Conservation (phyloP, 2,797 vertebrate genomes). For the Cottoperca gobio region DNA sequence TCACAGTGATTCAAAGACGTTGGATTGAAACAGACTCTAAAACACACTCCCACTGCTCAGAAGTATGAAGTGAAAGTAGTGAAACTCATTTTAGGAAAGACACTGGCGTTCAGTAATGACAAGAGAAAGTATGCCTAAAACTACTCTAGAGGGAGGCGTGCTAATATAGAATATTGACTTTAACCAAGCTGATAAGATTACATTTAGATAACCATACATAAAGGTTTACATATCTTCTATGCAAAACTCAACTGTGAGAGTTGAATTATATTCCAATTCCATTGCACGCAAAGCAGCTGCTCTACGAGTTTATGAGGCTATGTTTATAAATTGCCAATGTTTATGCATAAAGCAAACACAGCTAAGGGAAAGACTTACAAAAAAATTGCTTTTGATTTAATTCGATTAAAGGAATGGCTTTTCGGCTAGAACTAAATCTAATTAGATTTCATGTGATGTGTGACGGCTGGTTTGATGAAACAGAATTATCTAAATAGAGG, state of each 20-base stretch:
- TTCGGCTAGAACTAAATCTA: conserved; percentile 23
- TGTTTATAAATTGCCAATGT: conserved; percentile 24
- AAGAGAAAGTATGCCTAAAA: not conserved
- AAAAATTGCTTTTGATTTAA: not conserved
- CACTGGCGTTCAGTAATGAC: conserved; percentile 11
- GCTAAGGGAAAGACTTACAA: not conserved
- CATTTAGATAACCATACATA: conserved; percentile 31
- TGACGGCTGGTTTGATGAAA: conserved; percentile 41
- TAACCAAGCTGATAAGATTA: conserved; percentile 7
- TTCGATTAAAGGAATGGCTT: conserved; percentile 15
- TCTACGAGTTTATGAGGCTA: not conserved
- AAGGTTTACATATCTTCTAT: conserved; percentile 14
- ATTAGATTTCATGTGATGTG: conserved; percentile 18
- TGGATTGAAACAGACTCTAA: conserved; percentile 10
- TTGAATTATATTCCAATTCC: conserved; percentile 1
- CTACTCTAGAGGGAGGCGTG: conserved; percentile 1
- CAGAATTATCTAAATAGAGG: conserved; percentile 29
- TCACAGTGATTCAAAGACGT: conserved; percentile 28
- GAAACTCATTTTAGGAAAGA: not conserved
- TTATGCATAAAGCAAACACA: conserved; percentile 34
- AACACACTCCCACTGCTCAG: conserved; percentile 23
- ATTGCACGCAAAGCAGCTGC: conserved; percentile 1
- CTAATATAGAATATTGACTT: conserved; percentile 14
- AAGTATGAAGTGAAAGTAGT: conserved; percentile 29
- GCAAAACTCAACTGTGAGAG: conserved; percentile 6